These are phyloP conservation scores for Caenorhabditis sp. DNA, from an alignment of 2,888 invertebrate species.

Conservation along the genomic window DNA sequence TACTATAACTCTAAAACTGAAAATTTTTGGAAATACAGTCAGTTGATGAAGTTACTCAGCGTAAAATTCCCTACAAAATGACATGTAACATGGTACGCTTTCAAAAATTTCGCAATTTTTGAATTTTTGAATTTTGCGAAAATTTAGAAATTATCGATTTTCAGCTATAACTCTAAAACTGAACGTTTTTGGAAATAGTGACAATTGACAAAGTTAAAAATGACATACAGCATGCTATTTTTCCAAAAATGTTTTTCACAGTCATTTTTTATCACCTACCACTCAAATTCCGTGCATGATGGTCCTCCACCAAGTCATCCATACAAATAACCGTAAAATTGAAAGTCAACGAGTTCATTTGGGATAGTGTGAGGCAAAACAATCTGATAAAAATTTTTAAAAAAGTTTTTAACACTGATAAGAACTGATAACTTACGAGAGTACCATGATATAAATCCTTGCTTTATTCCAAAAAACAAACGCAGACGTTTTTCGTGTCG, in stretches of 20 bases:
- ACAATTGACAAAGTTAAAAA: background rate
- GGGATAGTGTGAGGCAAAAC: constrained; percentile 17
- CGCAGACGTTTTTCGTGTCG: background rate
- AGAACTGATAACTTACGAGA: constrained; percentile 15
- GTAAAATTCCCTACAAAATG: background rate
- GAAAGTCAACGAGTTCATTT: constrained; percentile 37
- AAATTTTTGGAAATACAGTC: background rate
- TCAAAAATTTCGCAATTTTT: background rate
- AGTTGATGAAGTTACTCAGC: background rate
- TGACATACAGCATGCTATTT: background rate
- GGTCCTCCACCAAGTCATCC: constrained; percentile 34
- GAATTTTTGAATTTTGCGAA: background rate
- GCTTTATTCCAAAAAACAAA: constrained; percentile 30
- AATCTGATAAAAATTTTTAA: constrained; percentile 12
- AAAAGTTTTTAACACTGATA: background rate
- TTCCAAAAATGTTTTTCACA: too few species aligned
- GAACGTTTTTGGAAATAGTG: background rate
- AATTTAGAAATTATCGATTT: background rate
- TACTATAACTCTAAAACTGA: background rate
- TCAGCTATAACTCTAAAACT: background rate
- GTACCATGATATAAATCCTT: constrained; percentile 6
- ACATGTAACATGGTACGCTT: background rate
- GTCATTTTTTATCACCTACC: background rate
- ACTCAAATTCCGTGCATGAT: constrained; percentile 2
- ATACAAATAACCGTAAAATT: constrained; percentile 56